A percentile compares a stretch with the other conserved stretches of the same genome.
phyloP scores from a whole-genome alignment of 2,113 vertebrate species.

The Willisornis vidua region DNA sequence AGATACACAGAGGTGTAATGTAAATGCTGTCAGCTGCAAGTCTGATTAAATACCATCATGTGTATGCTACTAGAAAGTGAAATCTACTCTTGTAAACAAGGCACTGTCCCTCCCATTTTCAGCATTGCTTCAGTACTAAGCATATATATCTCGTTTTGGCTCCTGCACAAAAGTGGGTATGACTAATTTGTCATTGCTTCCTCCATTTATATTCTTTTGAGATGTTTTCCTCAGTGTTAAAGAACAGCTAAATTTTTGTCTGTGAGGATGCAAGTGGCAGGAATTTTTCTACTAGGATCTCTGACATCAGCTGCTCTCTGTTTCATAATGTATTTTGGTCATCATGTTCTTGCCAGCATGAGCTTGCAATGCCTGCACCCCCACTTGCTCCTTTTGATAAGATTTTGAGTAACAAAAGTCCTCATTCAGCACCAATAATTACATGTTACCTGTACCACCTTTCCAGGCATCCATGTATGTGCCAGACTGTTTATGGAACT shows the following conservation, averaged over 20 bases:
- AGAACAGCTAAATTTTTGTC: neutral
- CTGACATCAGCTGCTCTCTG: neutral
- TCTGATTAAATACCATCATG: neutral
- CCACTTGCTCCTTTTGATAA: neutral
- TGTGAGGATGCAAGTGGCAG: neutral
- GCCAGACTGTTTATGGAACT: neutral
- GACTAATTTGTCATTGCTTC: neutral
- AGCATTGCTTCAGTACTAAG: neutral
- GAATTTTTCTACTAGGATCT: neutral
- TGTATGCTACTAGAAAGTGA: neutral
- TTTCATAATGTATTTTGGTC: neutral
- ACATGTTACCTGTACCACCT: neutral
- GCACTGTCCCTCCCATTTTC: neutral
- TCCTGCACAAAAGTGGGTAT: neutral
- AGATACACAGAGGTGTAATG: neutral
- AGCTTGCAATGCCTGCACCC: neutral
- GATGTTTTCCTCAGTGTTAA: neutral
- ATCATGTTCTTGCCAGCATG: neutral
- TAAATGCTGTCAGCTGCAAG: neutral
- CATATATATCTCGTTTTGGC: neutral
- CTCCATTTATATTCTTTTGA: neutral
- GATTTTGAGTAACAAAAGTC: neutral
- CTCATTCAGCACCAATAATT: neutral
- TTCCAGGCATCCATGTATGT: neutral
- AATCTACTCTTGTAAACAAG: neutral